Percentiles rank a stretch among this genome's conserved stretches.
Conservation (phyloP, 1,140 invertebrate species). For the Saccostrea cuccullata region DNA sequence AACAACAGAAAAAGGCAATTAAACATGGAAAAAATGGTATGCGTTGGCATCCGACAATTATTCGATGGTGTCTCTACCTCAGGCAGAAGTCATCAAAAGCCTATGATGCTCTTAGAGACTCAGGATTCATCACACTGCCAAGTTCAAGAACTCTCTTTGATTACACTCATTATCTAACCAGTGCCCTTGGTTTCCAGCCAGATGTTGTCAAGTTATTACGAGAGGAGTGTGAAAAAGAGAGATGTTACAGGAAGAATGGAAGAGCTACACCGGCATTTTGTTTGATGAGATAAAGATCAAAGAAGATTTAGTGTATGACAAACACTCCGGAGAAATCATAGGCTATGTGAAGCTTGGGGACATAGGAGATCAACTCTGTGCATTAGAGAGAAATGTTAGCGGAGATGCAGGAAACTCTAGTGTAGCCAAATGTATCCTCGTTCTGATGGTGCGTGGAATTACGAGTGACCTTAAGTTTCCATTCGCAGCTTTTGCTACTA, state of each 20-base stretch:
- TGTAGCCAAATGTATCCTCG: too few relatives aligned
- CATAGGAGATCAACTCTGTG: too few relatives aligned
- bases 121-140: conserved; percentile 57
- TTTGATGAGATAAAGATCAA: conserved; percentile 56
- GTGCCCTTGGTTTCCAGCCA: conserved; percentile 47
- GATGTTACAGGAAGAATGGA: not conserved
- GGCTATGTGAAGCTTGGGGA: too few relatives aligned
- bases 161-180: conserved; percentile 54
- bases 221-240: conserved; percentile 51
- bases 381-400: too few relatives aligned
- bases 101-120: conserved; percentile 54
- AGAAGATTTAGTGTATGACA: too few relatives aligned
- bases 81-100: conserved; percentile 42
- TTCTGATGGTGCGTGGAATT: too few relatives aligned
- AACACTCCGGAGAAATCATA: not conserved
- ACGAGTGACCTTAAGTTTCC: too few relatives aligned
- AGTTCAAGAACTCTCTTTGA: conserved; percentile 56
- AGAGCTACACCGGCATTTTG: conserved; percentile 46
- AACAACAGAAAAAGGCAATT: not conserved
- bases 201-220: conserved; percentile 45
- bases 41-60: conserved; percentile 62
- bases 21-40: conserved; percentile 44
- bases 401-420: too few relatives aligned
- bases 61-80: conserved; percentile 53
- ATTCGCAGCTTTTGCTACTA: too few relatives aligned